A percentile compares a stretch with the other conserved stretches of the same genome.
These are phyloP conservation scores for Chaenocephalus aceratus DNA, from an alignment of 2,113 vertebrate genomes.

Conservation along the genomic window DNA sequence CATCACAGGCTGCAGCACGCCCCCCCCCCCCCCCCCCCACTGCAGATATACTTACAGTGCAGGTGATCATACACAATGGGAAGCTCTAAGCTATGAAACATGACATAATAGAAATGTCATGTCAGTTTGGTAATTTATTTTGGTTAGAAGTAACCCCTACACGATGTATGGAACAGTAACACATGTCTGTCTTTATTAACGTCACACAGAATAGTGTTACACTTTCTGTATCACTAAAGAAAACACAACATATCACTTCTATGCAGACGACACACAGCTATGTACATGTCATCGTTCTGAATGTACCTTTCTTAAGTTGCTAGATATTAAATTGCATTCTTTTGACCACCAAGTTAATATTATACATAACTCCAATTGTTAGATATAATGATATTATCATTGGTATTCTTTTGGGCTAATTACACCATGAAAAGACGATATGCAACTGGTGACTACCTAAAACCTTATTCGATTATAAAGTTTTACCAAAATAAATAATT, in stretches of 20 bases:
- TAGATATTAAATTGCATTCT: not conserved
- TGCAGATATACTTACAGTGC: constrained; percentile 8
- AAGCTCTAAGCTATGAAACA: not conserved
- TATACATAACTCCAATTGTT: too few species aligned
- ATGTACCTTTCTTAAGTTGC: not conserved
- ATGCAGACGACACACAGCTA: not conserved
- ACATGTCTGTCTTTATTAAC: not conserved
- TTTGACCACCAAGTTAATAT: too few species aligned
- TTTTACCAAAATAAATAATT: not conserved
- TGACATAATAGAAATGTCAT: not conserved
- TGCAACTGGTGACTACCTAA: not conserved
- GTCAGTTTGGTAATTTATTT: not conserved
- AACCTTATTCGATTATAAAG: not conserved
- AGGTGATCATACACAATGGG: not conserved
- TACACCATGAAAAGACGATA: too few species aligned
- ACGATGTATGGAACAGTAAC: not conserved
- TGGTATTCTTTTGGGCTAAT: too few species aligned
- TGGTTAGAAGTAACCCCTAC: not conserved
- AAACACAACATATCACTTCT: not conserved
- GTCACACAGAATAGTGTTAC: not conserved
- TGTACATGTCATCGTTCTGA: not conserved
- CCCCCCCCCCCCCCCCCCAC: not conserved
- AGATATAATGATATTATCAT: too few species aligned
- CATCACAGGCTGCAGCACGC: constrained; percentile 9
- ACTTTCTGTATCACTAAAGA: not conserved